phyloP scores from a whole-genome alignment of 2,113 vertebrate genomes.

The Bos indicus region DNA sequence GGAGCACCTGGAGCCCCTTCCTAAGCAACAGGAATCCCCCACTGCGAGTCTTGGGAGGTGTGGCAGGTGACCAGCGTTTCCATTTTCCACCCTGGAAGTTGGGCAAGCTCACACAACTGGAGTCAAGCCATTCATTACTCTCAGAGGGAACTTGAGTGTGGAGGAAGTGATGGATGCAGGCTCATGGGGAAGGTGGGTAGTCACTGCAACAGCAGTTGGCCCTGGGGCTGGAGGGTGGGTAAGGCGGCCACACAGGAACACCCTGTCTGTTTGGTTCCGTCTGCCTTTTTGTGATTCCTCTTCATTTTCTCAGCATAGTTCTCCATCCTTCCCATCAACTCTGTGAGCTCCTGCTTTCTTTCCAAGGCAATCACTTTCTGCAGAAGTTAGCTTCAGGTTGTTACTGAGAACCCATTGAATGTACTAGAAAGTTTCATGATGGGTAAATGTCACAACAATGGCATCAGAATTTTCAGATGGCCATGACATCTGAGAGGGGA shows the following conservation, averaged over 20 bases:
- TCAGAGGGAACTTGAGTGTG: not conserved
- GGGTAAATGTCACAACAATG: accelerated
- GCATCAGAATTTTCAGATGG: not conserved
- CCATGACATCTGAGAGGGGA: not conserved
- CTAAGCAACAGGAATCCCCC: not conserved
- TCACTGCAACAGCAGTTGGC: accelerated
- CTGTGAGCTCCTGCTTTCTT: not conserved
- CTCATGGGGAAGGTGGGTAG: accelerated
- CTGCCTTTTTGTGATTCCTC: not conserved
- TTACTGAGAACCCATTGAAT: not conserved
- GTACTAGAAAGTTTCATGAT: not conserved
- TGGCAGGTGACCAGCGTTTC: accelerated
- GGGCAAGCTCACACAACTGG: too few species aligned
- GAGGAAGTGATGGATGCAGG: accelerated
- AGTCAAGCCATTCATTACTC: not conserved
- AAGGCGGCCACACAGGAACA: accelerated
- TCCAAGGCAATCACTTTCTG: not conserved
- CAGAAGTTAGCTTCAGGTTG: not conserved
- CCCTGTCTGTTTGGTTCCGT: not conserved
- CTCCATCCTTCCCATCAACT: not conserved
- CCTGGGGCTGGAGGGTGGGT: not conserved
- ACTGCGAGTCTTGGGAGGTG: accelerated
- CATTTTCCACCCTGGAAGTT: not conserved
- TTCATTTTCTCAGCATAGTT: not conserved
- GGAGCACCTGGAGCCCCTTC: not conserved